Evolutionary conservation across 2,113 vertebrate genomes (phyloP).

Genomic region (Excalfactoria chinensis): DNA sequence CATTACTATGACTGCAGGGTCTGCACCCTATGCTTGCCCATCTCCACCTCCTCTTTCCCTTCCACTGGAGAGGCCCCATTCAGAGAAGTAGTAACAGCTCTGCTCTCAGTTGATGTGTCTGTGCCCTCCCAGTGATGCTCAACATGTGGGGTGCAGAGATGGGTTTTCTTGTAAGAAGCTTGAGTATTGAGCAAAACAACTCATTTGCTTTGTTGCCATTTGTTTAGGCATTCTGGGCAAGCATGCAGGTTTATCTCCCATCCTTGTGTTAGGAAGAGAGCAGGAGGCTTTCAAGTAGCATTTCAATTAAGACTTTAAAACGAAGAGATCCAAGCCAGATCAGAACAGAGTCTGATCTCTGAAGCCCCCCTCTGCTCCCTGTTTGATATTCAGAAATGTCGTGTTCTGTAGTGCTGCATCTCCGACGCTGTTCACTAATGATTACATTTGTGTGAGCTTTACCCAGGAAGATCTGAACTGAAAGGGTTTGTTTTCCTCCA

Average conservation of each 20-base stretch:
- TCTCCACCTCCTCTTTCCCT: background rate
- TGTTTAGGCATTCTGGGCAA: background rate
- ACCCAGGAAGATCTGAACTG: background rate
- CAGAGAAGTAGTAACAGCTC: slow-evolving; percentile 20
- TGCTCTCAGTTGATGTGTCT: background rate
- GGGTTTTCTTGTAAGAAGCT: background rate
- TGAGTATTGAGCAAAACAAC: background rate
- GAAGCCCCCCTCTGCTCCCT: background rate
- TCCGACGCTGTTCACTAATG: background rate
- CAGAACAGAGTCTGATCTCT: slow-evolving; percentile 23
- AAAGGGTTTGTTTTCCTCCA: background rate
- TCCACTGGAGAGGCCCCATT: background rate
- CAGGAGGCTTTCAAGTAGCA: slow-evolving; percentile 15
- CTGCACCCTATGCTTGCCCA: background rate
- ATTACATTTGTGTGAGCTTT: background rate
- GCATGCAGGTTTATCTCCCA: background rate
- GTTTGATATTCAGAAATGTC: slow-evolving; percentile 49
- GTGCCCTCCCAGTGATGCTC: background rate
- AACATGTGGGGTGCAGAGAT: rapidly evolving
- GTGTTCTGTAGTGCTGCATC: background rate
- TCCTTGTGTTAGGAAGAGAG: background rate
- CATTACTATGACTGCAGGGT: background rate
- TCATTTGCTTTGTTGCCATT: background rate
- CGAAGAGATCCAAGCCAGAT: slow-evolving; percentile 13
- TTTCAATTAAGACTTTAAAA: slow-evolving; percentile 64